phyloP scores from a whole-genome alignment of 2,888 invertebrate species.

The Zhuqinia jingwanae region DNA sequence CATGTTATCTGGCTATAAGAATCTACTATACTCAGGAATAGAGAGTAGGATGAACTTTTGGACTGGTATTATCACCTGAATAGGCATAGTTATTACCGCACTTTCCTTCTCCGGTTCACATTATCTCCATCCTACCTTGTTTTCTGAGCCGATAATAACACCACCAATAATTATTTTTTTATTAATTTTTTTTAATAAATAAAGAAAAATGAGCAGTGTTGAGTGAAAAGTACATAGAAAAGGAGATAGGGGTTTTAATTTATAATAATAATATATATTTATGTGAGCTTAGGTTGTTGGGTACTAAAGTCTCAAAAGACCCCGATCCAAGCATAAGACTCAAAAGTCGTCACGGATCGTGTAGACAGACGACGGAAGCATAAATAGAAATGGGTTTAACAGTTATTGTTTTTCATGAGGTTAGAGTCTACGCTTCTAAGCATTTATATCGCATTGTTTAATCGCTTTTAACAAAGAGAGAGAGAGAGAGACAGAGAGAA shows the following conservation, averaged over 20 bases:
- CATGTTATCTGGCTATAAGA: too few species aligned
- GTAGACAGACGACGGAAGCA: slow-evolving; percentile 33
- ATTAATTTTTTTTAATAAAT: slow-evolving; percentile 10
- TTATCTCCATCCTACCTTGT: background rate
- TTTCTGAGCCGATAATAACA: slow-evolving; percentile 2
- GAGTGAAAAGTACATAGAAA: background rate
- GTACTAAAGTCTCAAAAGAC: too few species aligned
- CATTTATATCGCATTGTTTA: slow-evolving; percentile 42
- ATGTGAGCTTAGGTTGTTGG: too few species aligned
- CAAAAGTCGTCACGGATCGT: slow-evolving; percentile 25
- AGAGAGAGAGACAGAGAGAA: background rate
- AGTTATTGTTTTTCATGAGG: slow-evolving; percentile 49
- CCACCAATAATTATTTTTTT: slow-evolving; percentile 21
- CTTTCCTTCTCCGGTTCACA: background rate
- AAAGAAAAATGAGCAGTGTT: background rate
- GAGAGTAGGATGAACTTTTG: background rate
- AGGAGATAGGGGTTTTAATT: background rate
- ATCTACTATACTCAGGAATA: too few species aligned
- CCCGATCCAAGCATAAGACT: too few species aligned
- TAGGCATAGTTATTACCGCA: background rate
- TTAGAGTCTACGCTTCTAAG: slow-evolving; percentile 21
- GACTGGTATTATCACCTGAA: background rate
- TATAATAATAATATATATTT: too few species aligned
- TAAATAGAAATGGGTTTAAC: slow-evolving; percentile 51
- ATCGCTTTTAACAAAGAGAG: background rate